phyloP scores from a whole-genome alignment of 2,113 vertebrate genomes.

The Perca schrenkii region DNA sequence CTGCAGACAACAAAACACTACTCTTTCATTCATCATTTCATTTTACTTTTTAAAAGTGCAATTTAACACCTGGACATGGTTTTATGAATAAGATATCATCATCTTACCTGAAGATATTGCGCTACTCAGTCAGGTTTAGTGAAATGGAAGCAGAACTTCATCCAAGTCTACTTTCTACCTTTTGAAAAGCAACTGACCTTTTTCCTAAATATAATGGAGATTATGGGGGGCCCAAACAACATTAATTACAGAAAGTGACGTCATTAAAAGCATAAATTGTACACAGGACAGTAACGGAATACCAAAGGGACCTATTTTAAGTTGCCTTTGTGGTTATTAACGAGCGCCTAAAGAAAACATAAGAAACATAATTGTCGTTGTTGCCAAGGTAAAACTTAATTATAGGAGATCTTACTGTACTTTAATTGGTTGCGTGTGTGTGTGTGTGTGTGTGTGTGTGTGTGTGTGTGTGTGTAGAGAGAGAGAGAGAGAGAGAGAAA shows the following conservation, averaged over 20 bases:
- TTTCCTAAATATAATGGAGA: not conserved
- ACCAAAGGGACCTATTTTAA: constrained; percentile 30
- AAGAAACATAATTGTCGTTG: constrained; percentile 15
- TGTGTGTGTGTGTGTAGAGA: too few species aligned
- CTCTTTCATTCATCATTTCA: too few species aligned
- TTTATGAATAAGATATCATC: too few species aligned
- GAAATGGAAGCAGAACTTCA: not conserved
- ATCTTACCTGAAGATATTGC: too few species aligned
- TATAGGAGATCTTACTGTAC: too few species aligned
- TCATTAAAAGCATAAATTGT: constrained; percentile 29
- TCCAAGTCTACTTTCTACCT: not conserved
- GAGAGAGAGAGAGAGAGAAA: too few species aligned
- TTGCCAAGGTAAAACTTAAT: not conserved
- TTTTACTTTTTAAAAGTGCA: too few species aligned
- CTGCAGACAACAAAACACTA: too few species aligned
- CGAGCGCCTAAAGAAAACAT: not conserved
- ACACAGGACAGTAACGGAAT: not conserved
- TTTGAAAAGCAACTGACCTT: not conserved
- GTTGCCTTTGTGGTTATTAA: constrained; percentile 5
- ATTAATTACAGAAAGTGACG: constrained; percentile 23
- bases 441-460: too few species aligned
- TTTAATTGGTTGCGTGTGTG: too few species aligned
- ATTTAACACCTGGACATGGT: not conserved
- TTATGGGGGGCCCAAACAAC: not conserved
- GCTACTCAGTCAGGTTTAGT: not conserved